Base-by-base conservation (phyloP, 2,888 invertebrate genomes). In the Tinea pellionella region DNA sequence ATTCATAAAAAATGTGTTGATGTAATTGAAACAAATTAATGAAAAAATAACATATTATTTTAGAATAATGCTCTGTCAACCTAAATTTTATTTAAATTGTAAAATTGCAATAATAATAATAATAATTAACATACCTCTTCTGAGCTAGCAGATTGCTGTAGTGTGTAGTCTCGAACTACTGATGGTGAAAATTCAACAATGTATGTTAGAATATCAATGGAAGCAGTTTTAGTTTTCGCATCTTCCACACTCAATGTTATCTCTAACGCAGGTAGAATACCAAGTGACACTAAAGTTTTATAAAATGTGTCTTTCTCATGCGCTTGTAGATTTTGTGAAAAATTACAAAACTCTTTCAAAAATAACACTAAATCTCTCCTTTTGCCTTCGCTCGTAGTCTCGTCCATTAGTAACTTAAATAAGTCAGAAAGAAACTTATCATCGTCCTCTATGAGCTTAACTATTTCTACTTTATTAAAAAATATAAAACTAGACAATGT, bases 401-500 rank as follows among this genome's bases (percentile, higher is more conserved):
- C 93, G 78, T 97, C 96, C 67, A 94, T 96, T 70, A 99, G 90
- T 81, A 97, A 92, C 63, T 94, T 92, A 88, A 99, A 99, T 69
- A 99, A 89, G 82, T 98, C 97, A 61, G 94, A 93, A 75, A 99
- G 90, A 88, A 99, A 97, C 77, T 95, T 95, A 70, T 98, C 98
- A 88, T 99, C 99, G 74, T 99, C 98, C 89, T 99, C 93, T 78
- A 99, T 95, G 74, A 97, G 91, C 68, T 96, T 97, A 68, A 99
- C 98, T 86, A 99, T 99, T 90, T 99, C 99, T 77, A 98, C 96
- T 89, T 99, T 99, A 89, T 98, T 99, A 89, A 99, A 99, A 90
- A 98, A 99, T 86, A 99, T 96, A 90, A 99, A 99, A 89, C 98
- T 98, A 77, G 96, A 96, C 72, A 99, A 89, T 63, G 98, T 97